Percentiles rank a stretch among this genome's conserved stretches.
These are phyloP conservation scores for Mystacides longicornis DNA, from an alignment of 2,888 invertebrate genomes.

Conservation along the genomic window DNA sequence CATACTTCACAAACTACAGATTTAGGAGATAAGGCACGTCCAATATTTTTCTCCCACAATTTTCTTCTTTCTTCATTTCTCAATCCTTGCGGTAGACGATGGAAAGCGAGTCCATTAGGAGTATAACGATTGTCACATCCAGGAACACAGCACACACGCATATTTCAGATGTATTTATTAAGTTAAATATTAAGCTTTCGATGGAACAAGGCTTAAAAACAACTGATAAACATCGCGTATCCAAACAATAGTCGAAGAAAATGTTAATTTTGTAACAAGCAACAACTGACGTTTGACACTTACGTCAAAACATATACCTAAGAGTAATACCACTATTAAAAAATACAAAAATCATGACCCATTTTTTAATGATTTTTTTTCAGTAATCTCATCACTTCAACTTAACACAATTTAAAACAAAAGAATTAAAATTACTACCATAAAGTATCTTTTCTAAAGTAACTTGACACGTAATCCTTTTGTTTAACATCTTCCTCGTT, in stretches of 20 bases:
- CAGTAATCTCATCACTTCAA: no score
- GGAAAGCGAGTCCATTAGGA: conserved; percentile 6
- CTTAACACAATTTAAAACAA: no score
- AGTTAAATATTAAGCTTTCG: neutral
- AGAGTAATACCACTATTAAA: neutral
- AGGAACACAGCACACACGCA: conserved; percentile 13
- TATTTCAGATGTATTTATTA: neutral
- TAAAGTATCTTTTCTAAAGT: no score
- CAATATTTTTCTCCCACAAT: conserved; percentile 15
- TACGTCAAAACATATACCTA: neutral
- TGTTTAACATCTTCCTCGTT: no score
- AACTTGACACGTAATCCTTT: no score
- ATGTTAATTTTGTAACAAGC: neutral
- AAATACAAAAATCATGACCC: no score
- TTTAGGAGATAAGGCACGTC: conserved; percentile 7
- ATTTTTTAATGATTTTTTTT: no score
- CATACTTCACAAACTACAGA: conserved; percentile 14
- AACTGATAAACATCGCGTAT: neutral
- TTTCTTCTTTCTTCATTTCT: conserved; percentile 11
- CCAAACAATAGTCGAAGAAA: neutral
- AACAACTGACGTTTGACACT: neutral
- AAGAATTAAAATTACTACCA: no score
- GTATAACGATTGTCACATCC: conserved; percentile 9
- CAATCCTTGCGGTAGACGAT: conserved; percentile 10
- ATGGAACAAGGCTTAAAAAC: neutral